These are phyloP conservation scores for Tillus elongatus DNA, from an alignment of 2,888 invertebrate genomes.

Conservation along the genomic window DNA sequence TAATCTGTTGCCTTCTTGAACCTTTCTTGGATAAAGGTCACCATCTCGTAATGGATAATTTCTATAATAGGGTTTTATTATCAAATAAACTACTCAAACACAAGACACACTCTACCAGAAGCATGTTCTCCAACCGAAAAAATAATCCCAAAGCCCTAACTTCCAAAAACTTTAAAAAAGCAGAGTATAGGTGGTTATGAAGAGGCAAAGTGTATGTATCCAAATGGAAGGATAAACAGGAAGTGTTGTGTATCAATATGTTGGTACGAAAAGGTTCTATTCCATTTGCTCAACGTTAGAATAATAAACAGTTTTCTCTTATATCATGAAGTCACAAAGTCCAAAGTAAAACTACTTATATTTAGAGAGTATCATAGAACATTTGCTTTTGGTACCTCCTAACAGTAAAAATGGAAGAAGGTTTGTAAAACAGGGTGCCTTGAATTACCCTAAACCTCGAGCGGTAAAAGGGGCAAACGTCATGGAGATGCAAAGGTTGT, in stretches of 20 bases:
- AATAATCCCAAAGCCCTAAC: slow-evolving; percentile 17
- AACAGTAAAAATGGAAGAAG: no score
- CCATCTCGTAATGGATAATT: slow-evolving; percentile 26
- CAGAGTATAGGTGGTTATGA: slow-evolving; percentile 14
- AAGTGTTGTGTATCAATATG: background rate
- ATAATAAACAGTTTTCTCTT: no score
- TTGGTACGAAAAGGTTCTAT: background rate
- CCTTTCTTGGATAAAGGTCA: slow-evolving; percentile 25
- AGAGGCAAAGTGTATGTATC: slow-evolving; percentile 10
- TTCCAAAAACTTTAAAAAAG: slow-evolving; percentile 14
- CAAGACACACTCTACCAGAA: slow-evolving; percentile 19
- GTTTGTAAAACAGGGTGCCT: no score
- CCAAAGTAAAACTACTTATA: no score
- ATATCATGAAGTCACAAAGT: no score
- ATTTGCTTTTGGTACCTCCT: no score
- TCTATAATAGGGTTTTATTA: slow-evolving; percentile 20
- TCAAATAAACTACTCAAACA: slow-evolving; percentile 16
- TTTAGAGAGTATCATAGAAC: no score
- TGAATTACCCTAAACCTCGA: no score
- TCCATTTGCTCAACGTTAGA: no score
- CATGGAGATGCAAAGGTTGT: no score
- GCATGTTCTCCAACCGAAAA: slow-evolving; percentile 17
- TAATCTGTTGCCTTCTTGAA: slow-evolving; percentile 23
- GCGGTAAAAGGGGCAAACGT: no score
- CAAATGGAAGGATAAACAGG: slow-evolving; percentile 4